Evolutionary conservation across 2,113 vertebrate species (phyloP).

Genomic region (Oreochromis aureus): DNA sequence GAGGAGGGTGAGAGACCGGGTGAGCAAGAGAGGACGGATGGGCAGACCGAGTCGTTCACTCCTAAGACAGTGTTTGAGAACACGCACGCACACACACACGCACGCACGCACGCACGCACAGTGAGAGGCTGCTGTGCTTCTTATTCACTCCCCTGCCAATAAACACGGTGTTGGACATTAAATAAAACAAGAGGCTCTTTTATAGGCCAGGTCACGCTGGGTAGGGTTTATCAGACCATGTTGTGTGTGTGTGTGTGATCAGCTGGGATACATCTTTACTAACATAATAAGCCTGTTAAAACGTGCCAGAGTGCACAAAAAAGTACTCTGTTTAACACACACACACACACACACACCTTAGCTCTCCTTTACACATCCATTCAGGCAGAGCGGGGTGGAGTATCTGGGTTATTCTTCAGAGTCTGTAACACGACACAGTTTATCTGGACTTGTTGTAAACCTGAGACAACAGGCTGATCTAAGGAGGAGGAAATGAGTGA

Average conservation of each 20-base stretch:
- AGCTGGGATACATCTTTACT: conserved; percentile 35
- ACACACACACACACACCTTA: background rate
- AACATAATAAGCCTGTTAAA: background rate
- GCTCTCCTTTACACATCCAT: conserved; percentile 17
- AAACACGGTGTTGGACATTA: conserved; percentile 70
- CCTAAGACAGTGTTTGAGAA: conserved; percentile 45
- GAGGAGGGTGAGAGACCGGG: background rate
- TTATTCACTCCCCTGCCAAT: conserved; percentile 57
- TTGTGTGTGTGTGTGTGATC: background rate
- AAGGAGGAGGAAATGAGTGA: background rate
- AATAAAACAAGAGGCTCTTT: conserved; percentile 66
- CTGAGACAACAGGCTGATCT: conserved; percentile 39
- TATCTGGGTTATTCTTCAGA: conserved; percentile 31
- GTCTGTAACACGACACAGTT: conserved; percentile 53
- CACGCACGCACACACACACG: background rate
- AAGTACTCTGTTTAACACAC: background rate
- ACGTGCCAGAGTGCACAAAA: background rate
- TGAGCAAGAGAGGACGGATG: conserved; percentile 27
- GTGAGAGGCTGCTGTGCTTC: conserved; percentile 16
- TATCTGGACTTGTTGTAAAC: conserved; percentile 41
- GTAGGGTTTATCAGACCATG: conserved; percentile 53
- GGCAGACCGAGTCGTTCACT: conserved; percentile 32
- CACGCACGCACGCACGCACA: background rate
- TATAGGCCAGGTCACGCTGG: conserved; percentile 50
- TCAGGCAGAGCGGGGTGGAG: conserved; percentile 43